Base-by-base conservation (phyloP, 1,140 invertebrate genomes). In the Chironomus striatipennis region DNA sequence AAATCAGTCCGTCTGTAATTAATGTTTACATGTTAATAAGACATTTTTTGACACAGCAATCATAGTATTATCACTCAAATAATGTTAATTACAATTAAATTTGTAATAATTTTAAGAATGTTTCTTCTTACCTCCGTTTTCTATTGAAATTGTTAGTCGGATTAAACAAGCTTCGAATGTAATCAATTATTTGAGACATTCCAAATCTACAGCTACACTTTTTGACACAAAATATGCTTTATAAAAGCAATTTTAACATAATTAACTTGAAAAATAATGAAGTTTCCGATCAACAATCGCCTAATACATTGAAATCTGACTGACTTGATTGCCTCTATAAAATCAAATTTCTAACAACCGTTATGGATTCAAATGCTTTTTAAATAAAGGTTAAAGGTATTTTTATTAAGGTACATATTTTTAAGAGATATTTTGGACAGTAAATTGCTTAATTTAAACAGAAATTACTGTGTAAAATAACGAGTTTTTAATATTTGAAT, bases 161-260 rank as follows among this genome's bases (percentile, higher is more conserved):
- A 18, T 70, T 18, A 70, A 70, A 70, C 18, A 70, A 70, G 18
- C 18, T 70, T 70, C 65, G 20, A 21, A 70, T 18, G 18, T 70
- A 70, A 10, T 70, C 20, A 10, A 70, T 70, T 70, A 70, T 70
- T 70, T 70, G 65, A 20, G 65, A 70, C 65, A 70, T 70, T 70
- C 65, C 65, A 70, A 21, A 70, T 9, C 65, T 20, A 70, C 20
- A 70, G 12, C 12, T 12, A n/a, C 12, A 57, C 47, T 57, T 57
- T 57, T 57, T 57, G 12, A 57, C 47, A n/a, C 47, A 57, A 57
- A 57, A 57, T 12, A 57, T 57, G 15, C 47, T 57, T 57, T 57
- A 57, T 12, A 57, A n/a, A 12, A 57, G 47, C 47, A 12, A 5
- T n/a, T 15, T n/a, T 5, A 57, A 5, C 47, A 57, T 57, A 57